Percentiles rank a stretch among this genome's conserved stretches.
Evolutionary conservation across 2,113 vertebrate genomes (phyloP).

Genomic region (Catharus minimus): DNA sequence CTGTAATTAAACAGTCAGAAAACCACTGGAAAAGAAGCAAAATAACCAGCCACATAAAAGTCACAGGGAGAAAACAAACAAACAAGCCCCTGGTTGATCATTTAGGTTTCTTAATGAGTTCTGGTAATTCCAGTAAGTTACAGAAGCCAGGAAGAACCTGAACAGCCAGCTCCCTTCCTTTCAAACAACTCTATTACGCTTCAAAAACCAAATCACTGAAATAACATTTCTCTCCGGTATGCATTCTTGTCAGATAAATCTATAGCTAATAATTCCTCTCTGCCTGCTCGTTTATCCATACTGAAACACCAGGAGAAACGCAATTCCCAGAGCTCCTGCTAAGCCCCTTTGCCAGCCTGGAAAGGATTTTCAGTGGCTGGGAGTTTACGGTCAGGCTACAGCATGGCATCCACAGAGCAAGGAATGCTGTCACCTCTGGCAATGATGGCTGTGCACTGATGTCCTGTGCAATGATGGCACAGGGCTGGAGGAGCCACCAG

Average conservation of each 20-base stretch:
- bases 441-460: rapidly evolving
- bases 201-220: constrained; percentile 13
- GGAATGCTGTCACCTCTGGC: not conserved
- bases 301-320: not conserved
- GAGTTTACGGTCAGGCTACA: rapidly evolving
- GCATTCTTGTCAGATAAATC: constrained; percentile 21
- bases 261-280: constrained; percentile 36
- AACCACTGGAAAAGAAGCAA: constrained; percentile 30
- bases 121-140: not conserved
- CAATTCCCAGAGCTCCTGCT: not conserved
- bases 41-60: constrained; percentile 30
- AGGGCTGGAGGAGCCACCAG: not conserved
- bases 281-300: constrained; percentile 1
- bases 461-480: no score
- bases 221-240: not conserved
- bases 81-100: not conserved
- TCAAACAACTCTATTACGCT: not conserved
- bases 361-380: not conserved
- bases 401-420: not conserved
- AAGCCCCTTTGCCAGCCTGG: not conserved
- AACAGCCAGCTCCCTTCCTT: not conserved
- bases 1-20: constrained; percentile 53
- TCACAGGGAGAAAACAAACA: constrained; percentile 41
- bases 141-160: not conserved
- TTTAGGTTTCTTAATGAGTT: constrained; percentile 27